phyloP scores from a whole-genome alignment of 2,797 vertebrate genomes.

The Champsocephalus esox region DNA sequence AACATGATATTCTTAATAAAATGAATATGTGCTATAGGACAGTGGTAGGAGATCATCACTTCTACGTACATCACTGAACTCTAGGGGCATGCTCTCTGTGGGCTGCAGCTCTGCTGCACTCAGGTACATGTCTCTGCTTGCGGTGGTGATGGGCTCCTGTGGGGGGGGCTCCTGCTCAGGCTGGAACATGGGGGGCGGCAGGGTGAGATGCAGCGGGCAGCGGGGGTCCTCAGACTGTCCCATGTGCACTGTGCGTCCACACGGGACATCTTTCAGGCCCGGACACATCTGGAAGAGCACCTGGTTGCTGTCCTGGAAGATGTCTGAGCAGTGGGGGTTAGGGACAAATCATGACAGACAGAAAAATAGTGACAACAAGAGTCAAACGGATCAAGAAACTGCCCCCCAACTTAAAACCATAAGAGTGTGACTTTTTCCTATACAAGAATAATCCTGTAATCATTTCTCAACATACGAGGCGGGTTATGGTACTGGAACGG shows the following conservation, averaged over 20 bases:
- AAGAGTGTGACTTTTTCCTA: neutral
- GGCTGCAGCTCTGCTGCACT: constrained; percentile 98
- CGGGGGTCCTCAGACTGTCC: constrained; percentile 94
- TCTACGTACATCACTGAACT: constrained; percentile 95
- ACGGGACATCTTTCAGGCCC: constrained; percentile 92
- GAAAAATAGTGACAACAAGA: neutral
- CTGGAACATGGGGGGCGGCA: constrained; percentile 93
- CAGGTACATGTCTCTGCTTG: constrained; percentile 92
- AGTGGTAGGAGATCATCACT: neutral
- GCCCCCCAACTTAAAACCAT: neutral
- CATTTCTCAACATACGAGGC: constrained; percentile 14
- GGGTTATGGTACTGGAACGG: constrained; percentile 6
- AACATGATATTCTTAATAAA: constrained; percentile 12
- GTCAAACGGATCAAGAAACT: no score
- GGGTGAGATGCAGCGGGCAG: constrained; percentile 92
- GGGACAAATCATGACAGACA: constrained; percentile 26
- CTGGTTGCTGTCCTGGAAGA: constrained; percentile 95
- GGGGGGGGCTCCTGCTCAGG: constrained; percentile 90
- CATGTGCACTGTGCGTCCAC: constrained; percentile 91
- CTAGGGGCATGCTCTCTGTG: constrained; percentile 94
- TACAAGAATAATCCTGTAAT: constrained; percentile 18
- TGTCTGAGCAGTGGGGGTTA: constrained; percentile 85
- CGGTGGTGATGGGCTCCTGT: constrained; percentile 86
- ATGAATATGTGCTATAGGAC: neutral
- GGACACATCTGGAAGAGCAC: constrained; percentile 94